phyloP scores from a whole-genome alignment of 2,888 invertebrate species.

The Epinotia brunnichana region DNA sequence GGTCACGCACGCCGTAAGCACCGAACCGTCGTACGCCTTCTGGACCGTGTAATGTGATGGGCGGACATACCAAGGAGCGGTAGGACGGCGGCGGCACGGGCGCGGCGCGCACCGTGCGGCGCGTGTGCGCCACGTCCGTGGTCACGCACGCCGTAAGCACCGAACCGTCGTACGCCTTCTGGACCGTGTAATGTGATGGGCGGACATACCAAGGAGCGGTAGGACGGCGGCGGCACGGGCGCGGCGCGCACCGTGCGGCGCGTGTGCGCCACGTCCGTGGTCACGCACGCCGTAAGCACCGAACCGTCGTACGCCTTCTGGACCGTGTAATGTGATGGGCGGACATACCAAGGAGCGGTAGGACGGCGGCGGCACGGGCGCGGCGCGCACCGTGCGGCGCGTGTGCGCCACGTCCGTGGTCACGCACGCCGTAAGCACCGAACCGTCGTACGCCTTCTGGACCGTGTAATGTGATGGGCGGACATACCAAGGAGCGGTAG shows the following conservation, averaged over 20 bases:
- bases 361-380: conserved; percentile 56
- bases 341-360: conserved; percentile 53
- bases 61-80: conserved; percentile 48
- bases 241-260: conserved; percentile 73
- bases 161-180: conserved; percentile 82
- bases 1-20: conserved; percentile 85
- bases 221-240: conserved; percentile 55
- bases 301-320: conserved; percentile 82
- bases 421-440: conserved; percentile 85
- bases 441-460: conserved; percentile 81
- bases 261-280: conserved; percentile 86
- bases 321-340: conserved; percentile 59
- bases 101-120: conserved; percentile 72
- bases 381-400: conserved; percentile 71
- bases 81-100: conserved; percentile 56
- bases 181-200: conserved; percentile 61
- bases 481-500: conserved; percentile 53
- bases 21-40: conserved; percentile 83
- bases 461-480: conserved; percentile 59
- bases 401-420: conserved; percentile 87
- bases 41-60: conserved; percentile 62
- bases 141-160: conserved; percentile 86
- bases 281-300: conserved; percentile 86
- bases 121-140: conserved; percentile 86
- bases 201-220: conserved; percentile 51